A percentile compares a stretch with the other conserved stretches of the same genome.
These are phyloP conservation scores for Myxocyprinus asiaticus DNA, from an alignment of 2,113 vertebrate genomes.

Conservation along the genomic window DNA sequence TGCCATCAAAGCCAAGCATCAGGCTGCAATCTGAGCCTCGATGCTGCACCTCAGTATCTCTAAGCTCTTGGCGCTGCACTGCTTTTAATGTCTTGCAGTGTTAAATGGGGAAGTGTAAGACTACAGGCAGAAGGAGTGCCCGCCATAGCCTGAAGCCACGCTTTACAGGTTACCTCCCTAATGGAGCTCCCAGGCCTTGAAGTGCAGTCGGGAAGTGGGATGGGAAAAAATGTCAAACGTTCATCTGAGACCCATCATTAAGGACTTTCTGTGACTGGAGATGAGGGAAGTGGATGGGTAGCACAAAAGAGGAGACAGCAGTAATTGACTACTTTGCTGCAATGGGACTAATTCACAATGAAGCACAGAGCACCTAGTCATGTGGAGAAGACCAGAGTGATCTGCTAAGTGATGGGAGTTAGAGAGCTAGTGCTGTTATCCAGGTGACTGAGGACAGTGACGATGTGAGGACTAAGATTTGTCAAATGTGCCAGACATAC, in stretches of 20 bases:
- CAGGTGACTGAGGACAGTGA: slow-evolving; percentile 1
- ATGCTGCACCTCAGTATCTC: slow-evolving; percentile 24
- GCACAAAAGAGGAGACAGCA: slow-evolving; percentile 19
- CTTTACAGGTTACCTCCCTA: slow-evolving; percentile 72
- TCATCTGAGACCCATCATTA: slow-evolving; percentile 60
- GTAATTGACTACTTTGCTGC: slow-evolving; percentile 22
- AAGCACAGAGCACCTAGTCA: slow-evolving; percentile 7
- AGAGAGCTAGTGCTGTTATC: slow-evolving; percentile 13
- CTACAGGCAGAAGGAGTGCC: slow-evolving; percentile 61
- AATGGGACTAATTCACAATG: slow-evolving; percentile 40
- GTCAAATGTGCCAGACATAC: slow-evolving; percentile 18
- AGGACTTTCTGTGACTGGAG: slow-evolving; percentile 44
- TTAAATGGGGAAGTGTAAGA: slow-evolving; percentile 42
- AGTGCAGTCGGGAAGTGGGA: slow-evolving; percentile 63
- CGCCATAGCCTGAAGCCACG: slow-evolving; percentile 66
- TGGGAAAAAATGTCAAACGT: slow-evolving; percentile 62
- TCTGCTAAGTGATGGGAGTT: slow-evolving; percentile 35
- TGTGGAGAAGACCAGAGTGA: slow-evolving; percentile 30
- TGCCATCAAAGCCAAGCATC: slow-evolving; percentile 3
- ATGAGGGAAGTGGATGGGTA: slow-evolving; percentile 32
- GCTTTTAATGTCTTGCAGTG: slow-evolving; percentile 32
- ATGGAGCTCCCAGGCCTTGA: slow-evolving; percentile 74
- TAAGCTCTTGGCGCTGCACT: not conserved
- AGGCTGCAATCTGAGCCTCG: not conserved
- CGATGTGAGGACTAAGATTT: not conserved